A percentile compares a stretch with the other conserved stretches of the same genome.
Conservation (phyloP, 2,113 vertebrate genomes). For the Nestor notabilis region DNA sequence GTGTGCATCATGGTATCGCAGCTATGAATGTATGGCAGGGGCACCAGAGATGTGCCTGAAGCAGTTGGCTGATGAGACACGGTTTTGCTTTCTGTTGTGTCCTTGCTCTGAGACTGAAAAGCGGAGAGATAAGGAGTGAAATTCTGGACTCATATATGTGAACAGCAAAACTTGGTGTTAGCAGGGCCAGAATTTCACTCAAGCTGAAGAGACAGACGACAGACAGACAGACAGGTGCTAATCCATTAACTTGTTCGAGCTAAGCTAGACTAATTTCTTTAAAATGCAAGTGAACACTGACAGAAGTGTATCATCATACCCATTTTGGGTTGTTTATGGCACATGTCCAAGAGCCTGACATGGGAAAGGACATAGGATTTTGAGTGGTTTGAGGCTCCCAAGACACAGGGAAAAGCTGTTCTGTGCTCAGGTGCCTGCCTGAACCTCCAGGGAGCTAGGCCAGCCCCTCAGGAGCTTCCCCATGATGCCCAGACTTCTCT, state of each 20-base stretch:
- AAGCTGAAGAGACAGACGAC: background rate
- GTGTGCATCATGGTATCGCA: fast-evolving
- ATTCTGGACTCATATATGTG: background rate
- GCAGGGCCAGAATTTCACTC: background rate
- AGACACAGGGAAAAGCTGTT: background rate
- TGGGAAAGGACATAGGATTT: background rate
- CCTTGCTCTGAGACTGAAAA: background rate
- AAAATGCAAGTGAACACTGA: background rate
- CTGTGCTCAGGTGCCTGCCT: background rate
- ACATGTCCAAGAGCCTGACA: background rate
- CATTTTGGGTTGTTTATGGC: background rate
- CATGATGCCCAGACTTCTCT: background rate
- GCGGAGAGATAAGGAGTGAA: background rate
- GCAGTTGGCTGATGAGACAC: background rate
- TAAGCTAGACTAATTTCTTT: background rate
- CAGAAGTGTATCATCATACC: background rate
- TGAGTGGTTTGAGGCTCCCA: background rate
- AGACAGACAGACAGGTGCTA: background rate
- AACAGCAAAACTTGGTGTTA: background rate
- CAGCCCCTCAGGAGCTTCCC: background rate
- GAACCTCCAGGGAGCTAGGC: background rate
- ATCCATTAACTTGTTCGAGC: background rate
- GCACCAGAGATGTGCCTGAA: background rate
- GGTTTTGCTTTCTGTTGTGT: background rate
- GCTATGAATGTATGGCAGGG: fast-evolving